Percentiles rank a stretch among this genome's conserved stretches.
Conservation (phyloP, 2,888 invertebrate genomes). For the Agrochola litura region DNA sequence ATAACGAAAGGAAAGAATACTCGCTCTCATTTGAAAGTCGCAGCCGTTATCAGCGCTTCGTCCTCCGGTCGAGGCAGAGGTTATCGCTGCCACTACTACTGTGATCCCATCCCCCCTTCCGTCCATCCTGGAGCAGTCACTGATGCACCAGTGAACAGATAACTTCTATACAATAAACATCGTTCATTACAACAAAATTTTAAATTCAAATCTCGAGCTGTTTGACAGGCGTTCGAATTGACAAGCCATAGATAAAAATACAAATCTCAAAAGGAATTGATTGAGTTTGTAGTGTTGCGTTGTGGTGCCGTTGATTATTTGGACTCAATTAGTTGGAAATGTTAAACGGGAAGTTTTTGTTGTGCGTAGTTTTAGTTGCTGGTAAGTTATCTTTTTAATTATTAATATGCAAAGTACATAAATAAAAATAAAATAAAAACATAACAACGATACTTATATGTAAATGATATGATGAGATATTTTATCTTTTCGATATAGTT, state of each 20-base stretch:
- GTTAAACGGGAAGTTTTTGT: constrained; percentile 83
- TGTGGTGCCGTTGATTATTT: constrained; percentile 71
- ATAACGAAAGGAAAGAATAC: constrained; percentile 83
- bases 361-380: constrained; percentile 83
- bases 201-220: constrained; percentile 64
- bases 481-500: neutral
- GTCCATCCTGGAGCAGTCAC: constrained; percentile 74
- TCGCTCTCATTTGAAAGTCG: constrained; percentile 86
- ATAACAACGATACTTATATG: neutral
- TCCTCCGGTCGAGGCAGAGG: constrained; percentile 85
- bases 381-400: constrained; percentile 76
- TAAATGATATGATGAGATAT: neutral
- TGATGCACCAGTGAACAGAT: constrained; percentile 85
- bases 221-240: constrained; percentile 50
- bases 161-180: constrained; percentile 80
- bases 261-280: constrained; percentile 28
- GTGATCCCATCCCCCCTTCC: constrained; percentile 76
- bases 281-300: constrained; percentile 58
- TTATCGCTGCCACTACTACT: constrained; percentile 82
- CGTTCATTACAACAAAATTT: constrained; percentile 57
- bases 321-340: constrained; percentile 85
- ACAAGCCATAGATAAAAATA: constrained; percentile 34
- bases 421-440: neutral
- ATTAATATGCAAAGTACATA: constrained; percentile 8
- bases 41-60: constrained; percentile 78